Evolutionary conservation across 2,113 vertebrate genomes (phyloP).

Genomic region (Psilopsiagon aurifrons): DNA sequence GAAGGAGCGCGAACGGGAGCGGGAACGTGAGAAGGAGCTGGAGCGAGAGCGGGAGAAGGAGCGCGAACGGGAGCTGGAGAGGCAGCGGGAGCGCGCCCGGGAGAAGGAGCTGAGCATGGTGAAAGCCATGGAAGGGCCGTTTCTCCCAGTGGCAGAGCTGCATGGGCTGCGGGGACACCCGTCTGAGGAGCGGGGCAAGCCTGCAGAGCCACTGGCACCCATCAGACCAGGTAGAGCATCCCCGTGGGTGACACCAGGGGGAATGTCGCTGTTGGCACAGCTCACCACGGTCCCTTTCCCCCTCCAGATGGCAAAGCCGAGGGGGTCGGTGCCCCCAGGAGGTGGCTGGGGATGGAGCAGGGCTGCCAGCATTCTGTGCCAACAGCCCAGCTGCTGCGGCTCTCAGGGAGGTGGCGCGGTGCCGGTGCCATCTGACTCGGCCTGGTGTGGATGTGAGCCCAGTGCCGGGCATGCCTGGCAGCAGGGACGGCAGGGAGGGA

Average conservation of each 20-base stretch:
- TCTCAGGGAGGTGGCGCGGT: neutral
- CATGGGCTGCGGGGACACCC: constrained; percentile 83
- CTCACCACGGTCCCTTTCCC: neutral
- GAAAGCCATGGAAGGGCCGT: constrained; percentile 90
- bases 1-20: constrained; percentile 82
- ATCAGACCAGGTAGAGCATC: constrained; percentile 83
- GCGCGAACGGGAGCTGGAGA: constrained; percentile 82
- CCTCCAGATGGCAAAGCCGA: constrained; percentile 26
- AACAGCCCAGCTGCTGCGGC: neutral
- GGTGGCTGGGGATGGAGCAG: neutral
- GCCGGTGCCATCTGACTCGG: neutral
- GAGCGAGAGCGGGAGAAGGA: constrained; percentile 82
- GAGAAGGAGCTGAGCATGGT: constrained; percentile 92
- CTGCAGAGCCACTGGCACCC: constrained; percentile 84
- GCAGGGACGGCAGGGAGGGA: neutral
- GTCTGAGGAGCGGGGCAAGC: constrained; percentile 84
- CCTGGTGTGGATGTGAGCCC: accelerated
- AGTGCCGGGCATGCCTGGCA: neutral
- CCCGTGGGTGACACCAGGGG: neutral
- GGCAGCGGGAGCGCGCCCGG: constrained; percentile 85
- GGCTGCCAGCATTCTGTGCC: neutral
- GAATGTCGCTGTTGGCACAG: accelerated
- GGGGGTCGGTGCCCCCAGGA: neutral
- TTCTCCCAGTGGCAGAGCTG: constrained; percentile 83
- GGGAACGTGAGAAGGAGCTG: constrained; percentile 79